These are phyloP conservation scores for Cinclus cinclus DNA, from an alignment of 2,113 vertebrate species.

Conservation along the genomic window DNA sequence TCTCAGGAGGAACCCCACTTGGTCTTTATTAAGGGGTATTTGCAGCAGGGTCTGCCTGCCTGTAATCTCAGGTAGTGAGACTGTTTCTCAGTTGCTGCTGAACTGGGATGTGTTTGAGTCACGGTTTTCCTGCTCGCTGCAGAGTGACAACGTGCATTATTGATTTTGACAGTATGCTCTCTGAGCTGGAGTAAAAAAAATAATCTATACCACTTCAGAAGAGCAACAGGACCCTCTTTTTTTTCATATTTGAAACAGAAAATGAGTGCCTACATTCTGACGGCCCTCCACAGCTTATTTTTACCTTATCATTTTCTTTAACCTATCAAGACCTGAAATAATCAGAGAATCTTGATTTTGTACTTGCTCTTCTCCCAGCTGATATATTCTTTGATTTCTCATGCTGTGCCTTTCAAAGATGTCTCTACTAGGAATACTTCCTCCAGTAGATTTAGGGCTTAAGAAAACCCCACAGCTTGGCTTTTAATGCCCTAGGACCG, in stretches of 20 bases:
- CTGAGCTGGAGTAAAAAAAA: neutral
- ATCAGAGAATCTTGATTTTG: neutral
- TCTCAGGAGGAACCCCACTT: neutral
- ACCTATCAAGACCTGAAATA: neutral
- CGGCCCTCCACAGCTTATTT: neutral
- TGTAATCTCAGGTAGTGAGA: neutral
- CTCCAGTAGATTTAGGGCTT: neutral
- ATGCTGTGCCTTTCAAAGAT: neutral
- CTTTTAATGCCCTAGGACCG: neutral
- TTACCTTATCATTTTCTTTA: neutral
- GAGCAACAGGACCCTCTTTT: neutral
- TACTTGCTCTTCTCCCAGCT: neutral
- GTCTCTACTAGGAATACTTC: neutral
- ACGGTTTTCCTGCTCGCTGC: neutral
- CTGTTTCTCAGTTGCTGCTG: constrained; percentile 2
- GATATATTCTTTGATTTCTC: neutral
- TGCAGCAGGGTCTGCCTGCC: neutral
- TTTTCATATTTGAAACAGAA: neutral
- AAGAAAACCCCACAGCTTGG: neutral
- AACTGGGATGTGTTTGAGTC: neutral
- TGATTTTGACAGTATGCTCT: neutral
- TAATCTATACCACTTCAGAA: neutral
- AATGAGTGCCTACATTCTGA: neutral
- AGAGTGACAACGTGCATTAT: neutral
- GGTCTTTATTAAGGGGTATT: neutral